Conservation (phyloP, 2,113 vertebrate genomes). For the Mus musculus region DNA sequence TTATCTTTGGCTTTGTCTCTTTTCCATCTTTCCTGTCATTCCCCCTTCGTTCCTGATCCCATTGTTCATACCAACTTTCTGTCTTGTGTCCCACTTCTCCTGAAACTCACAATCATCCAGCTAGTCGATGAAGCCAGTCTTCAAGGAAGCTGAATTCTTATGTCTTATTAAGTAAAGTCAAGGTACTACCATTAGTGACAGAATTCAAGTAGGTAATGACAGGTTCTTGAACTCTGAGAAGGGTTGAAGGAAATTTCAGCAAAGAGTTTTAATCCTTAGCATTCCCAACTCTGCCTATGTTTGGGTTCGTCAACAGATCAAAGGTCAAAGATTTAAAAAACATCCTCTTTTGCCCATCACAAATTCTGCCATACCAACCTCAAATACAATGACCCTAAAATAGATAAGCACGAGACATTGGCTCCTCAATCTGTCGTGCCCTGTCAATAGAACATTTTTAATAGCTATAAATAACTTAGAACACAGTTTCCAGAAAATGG, state of each 20-base stretch:
- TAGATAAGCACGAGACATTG: neutral
- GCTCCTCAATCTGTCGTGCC: slow-evolving; percentile 19
- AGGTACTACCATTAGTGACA: neutral
- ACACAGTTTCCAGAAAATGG: slow-evolving; percentile 30
- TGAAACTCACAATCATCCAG: neutral
- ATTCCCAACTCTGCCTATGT: neutral
- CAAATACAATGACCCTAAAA: slow-evolving; percentile 23
- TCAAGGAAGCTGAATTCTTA: neutral
- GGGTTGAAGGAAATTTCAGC: neutral
- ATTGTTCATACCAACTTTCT: neutral
- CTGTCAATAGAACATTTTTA: slow-evolving; percentile 68
- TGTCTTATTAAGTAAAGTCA: neutral
- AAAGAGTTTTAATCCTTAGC: neutral
- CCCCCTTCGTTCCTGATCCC: neutral
- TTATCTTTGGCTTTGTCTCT: neutral
- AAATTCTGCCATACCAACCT: neutral
- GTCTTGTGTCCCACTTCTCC: neutral
- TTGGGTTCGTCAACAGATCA: neutral
- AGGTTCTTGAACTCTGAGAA: neutral
- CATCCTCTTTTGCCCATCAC: neutral
- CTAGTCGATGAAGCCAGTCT: neutral
- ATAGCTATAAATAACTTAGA: slow-evolving; percentile 72
- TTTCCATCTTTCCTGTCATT: neutral
- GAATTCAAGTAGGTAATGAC: neutral
- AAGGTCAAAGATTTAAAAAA: neutral